Evolutionary conservation across 2,797 vertebrate genomes (phyloP).

Genomic region (Darevskia mixta): DNA sequence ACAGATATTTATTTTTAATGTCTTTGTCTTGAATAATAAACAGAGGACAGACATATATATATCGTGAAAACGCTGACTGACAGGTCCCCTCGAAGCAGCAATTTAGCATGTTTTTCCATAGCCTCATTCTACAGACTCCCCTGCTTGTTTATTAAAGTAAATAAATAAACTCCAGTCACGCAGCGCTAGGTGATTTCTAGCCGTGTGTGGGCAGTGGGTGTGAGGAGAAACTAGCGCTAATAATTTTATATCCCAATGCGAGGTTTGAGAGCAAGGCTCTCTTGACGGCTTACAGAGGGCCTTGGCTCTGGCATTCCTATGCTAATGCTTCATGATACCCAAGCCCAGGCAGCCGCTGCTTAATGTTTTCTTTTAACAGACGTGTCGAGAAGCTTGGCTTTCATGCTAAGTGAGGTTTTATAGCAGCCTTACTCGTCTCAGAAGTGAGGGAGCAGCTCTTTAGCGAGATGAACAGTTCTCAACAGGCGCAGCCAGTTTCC

Average conservation of each 20-base stretch:
- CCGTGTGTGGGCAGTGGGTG: constrained; percentile 16
- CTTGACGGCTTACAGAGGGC: constrained; percentile 11
- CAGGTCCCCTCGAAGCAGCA: constrained; percentile 49
- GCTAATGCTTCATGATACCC: constrained; percentile 32
- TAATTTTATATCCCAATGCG: constrained; percentile 51
- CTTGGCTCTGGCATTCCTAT: constrained; percentile 27
- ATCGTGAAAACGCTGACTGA: constrained; percentile 48
- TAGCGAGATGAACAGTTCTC: constrained; percentile 8
- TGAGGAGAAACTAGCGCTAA: constrained; percentile 55
- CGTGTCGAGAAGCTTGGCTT: constrained; percentile 18
- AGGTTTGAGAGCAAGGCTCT: constrained; percentile 23
- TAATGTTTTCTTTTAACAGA: constrained; percentile 40
- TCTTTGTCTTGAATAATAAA: constrained; percentile 68
- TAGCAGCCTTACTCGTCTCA: constrained; percentile 7
- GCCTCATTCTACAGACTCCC: constrained; percentile 67
- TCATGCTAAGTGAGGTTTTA: constrained; percentile 44
- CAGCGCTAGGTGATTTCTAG: constrained; percentile 69
- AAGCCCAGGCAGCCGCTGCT: not conserved
- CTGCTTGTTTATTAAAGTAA: constrained; percentile 65
- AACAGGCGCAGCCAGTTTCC: not conserved
- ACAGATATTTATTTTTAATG: constrained; percentile 60
- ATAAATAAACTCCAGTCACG: constrained; percentile 70
- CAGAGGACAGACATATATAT: constrained; percentile 53
- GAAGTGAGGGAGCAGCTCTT: constrained; percentile 14
- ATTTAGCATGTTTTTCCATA: constrained; percentile 70